These are phyloP conservation scores for Galerucella calmariensis DNA, from an alignment of 2,888 invertebrate species.

Conservation along the genomic window DNA sequence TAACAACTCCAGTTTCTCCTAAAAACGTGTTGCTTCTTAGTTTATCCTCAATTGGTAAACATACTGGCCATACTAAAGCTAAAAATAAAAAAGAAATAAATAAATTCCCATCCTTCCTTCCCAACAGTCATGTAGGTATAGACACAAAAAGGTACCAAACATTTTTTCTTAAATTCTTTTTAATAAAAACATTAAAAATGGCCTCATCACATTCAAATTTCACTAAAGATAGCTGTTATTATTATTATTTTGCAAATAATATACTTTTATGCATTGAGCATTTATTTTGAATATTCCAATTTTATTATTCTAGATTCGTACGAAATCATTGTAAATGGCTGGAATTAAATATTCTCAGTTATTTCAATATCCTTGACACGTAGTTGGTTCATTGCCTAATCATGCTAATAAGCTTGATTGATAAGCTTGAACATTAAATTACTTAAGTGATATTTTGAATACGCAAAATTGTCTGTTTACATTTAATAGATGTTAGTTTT, in stretches of 20 bases:
- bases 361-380: neutral
- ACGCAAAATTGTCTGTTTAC: neutral
- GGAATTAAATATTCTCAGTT: neutral
- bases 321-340: neutral
- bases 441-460: neutral
- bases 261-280: neutral
- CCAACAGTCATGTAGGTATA: neutral
- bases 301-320: neutral
- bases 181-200: no score
- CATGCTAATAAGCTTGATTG: neutral
- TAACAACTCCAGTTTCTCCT: constrained; percentile 74
- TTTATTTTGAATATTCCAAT: neutral
- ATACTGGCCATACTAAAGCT: constrained; percentile 79
- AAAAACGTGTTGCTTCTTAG: constrained; percentile 69
- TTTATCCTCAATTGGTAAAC: constrained; percentile 73
- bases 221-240: no score
- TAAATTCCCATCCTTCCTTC: no score
- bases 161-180: no score
- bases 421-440: neutral
- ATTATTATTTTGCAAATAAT: neutral
- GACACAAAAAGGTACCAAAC: neutral
- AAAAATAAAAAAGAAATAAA: constrained; percentile 52
- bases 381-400: neutral
- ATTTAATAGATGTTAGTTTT: neutral
- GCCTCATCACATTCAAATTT: no score